Percentiles rank a stretch among this genome's conserved stretches.
phyloP scores from a whole-genome alignment of 2,113 vertebrate genomes.

The Agapornis roseicollis region DNA sequence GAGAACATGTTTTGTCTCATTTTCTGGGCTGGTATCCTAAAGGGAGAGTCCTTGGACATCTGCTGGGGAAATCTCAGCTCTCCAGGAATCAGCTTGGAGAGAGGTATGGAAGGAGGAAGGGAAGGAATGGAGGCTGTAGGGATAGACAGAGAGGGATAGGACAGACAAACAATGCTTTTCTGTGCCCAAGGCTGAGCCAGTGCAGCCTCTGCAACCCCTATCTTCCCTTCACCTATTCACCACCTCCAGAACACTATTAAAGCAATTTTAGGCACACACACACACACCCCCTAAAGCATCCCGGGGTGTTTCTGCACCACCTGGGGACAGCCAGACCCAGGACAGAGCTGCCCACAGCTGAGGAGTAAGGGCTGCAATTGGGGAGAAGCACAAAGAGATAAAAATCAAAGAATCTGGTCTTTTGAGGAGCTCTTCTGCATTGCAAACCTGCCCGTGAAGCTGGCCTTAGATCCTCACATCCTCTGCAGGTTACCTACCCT shows the following conservation, averaged over 20 bases:
- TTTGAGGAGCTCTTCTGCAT: background rate
- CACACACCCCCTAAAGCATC: background rate
- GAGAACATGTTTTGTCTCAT: background rate
- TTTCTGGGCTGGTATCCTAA: background rate
- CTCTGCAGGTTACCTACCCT: background rate
- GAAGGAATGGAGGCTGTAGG: background rate
- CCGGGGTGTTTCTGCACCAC: accelerated
- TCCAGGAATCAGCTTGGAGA: background rate
- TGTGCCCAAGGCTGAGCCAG: background rate
- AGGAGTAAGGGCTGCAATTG: background rate
- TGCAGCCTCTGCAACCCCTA: background rate
- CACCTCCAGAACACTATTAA: background rate
- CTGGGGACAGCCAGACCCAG: accelerated
- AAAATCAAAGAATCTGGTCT: background rate
- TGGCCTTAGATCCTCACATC: background rate
- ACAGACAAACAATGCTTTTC: background rate
- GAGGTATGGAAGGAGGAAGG: background rate
- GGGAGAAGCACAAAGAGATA: accelerated
- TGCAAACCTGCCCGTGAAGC: background rate
- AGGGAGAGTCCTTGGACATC: background rate
- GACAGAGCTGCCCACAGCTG: accelerated
- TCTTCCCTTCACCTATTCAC: background rate
- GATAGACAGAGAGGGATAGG: background rate
- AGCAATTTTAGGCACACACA: no score
- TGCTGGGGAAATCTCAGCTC: background rate